phyloP scores from a whole-genome alignment of 1,140 invertebrate species.

The Pseudomyrmex flavicornis region DNA sequence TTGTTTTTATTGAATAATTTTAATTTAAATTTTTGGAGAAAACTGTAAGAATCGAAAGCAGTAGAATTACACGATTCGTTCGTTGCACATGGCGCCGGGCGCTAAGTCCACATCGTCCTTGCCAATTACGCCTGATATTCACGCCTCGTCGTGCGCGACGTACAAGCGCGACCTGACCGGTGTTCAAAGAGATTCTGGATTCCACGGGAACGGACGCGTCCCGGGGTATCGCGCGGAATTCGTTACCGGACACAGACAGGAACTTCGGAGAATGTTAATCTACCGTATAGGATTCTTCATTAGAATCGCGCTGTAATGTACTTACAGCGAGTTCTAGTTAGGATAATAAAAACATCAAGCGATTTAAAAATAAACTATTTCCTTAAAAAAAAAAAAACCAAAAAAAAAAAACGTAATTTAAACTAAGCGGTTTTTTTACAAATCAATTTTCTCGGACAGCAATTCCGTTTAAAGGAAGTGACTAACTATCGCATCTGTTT shows the following conservation, averaged over 20 bases:
- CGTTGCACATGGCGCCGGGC: neutral
- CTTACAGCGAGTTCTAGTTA: neutral
- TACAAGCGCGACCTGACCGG: constrained; percentile 44
- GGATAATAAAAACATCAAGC: neutral
- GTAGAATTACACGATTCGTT: neutral
- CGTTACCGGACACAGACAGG: constrained; percentile 35
- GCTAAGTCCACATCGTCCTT: neutral
- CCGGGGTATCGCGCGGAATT: constrained; percentile 35
- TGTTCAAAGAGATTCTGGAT: constrained; percentile 50
- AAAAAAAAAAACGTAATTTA: too few species aligned
- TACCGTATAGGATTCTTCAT: neutral
- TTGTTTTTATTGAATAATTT: neutral
- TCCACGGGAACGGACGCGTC: constrained; percentile 26
- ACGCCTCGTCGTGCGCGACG: constrained; percentile 11
- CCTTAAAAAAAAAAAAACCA: too few species aligned
- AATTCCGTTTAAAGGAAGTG: too few species aligned
- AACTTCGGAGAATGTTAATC: constrained; percentile 43
- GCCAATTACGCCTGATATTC: constrained; percentile 46
- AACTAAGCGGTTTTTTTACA: too few species aligned
- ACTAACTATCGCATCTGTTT: too few species aligned
- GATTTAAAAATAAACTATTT: too few species aligned
- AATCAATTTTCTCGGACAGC: too few species aligned
- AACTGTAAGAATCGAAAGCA: neutral
- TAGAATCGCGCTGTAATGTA: constrained; percentile 30
- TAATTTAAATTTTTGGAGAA: neutral